Percentiles rank a stretch among this genome's conserved stretches.
These are phyloP conservation scores for Dromius quadrimaculatus DNA, from an alignment of 2,888 invertebrate species.

Conservation along the genomic window DNA sequence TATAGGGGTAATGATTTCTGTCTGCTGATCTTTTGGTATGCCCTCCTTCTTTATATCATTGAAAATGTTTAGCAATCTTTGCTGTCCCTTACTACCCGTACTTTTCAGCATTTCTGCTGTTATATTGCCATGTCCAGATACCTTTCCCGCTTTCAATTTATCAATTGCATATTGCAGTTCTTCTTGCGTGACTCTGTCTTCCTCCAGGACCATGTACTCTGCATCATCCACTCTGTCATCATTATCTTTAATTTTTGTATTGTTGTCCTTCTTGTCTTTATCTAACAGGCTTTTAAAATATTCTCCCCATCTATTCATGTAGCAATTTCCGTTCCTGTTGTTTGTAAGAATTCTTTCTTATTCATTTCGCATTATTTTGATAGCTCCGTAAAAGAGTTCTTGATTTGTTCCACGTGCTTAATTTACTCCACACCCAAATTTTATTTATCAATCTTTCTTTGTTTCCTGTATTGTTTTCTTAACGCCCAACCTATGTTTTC, in stretches of 20 bases:
- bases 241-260: background rate
- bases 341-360: background rate
- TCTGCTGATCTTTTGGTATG: too few relatives aligned
- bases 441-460: constrained; percentile 5
- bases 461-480: constrained; percentile 18
- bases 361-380: constrained; percentile 10
- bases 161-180: background rate
- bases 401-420: constrained; percentile 3
- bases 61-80: background rate
- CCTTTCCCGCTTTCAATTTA: background rate
- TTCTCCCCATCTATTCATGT: constrained; percentile 19
- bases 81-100: background rate
- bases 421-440: constrained; percentile 7
- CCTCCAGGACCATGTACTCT: background rate
- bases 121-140: background rate
- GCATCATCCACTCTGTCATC: background rate
- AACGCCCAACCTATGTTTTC: background rate
- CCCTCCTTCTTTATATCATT: too few relatives aligned
- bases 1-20: too few relatives aligned
- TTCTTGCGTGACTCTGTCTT: background rate
- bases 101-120: constrained; percentile 1
- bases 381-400: constrained; percentile 20
- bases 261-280: background rate
- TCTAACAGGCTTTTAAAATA: constrained; percentile 16
- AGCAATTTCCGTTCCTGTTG: background rate